Evolutionary conservation across 92 coral and sea anemone genomes (phyloP), one percentile per base, ranked within the genome.

Genomic region (Epizoanthus ramosus): DNA sequence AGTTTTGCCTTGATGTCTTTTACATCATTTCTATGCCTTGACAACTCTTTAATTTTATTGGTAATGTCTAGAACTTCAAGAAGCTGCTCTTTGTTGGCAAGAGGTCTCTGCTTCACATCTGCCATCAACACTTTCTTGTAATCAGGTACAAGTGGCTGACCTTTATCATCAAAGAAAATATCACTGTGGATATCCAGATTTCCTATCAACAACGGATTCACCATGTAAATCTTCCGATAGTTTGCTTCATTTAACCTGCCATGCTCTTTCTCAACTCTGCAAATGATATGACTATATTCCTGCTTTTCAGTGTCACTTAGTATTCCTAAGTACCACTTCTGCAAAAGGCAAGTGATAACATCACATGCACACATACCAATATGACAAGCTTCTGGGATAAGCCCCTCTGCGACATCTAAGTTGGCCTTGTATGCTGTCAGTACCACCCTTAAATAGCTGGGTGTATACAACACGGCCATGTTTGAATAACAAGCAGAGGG

Each of bases 361-460:
- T 41, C 76, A 22, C 35, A 71, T 39, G 76, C 35, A 39, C 74
- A 69, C 74, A 39, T 41, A 9, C 58, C 58, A 41, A 17, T 33
- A 19, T 28, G 15, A 2, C 35, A 8, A 33, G 69, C 69, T 23
- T 64, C 69, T 22, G 15, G 35, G 39, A 64, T 24, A 0, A 6
- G 25, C 41, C 17, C 39, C 18, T 64, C 39, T 41, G 76, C 76
- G 24, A 57, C 76, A 71, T 19, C 13, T 10, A 71, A 31, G 25
- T 71, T 71, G 47, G 76, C 76, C 25, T 47, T 57, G 13, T 71
- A 71, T 18, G 76, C 76, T 8, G 59, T 71, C 57, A 47, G 47
- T 16, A 71, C 17, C 31, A 71, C 59, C 33, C 33, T 71, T 71
- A 71, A 71, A 47, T 45, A 41, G 0, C 25, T 47, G 24, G 22